Evolutionary conservation across 1,140 invertebrate species (phyloP), one percentile per base, ranked within the genome.

Genomic region (Scaptomyza graminum): DNA sequence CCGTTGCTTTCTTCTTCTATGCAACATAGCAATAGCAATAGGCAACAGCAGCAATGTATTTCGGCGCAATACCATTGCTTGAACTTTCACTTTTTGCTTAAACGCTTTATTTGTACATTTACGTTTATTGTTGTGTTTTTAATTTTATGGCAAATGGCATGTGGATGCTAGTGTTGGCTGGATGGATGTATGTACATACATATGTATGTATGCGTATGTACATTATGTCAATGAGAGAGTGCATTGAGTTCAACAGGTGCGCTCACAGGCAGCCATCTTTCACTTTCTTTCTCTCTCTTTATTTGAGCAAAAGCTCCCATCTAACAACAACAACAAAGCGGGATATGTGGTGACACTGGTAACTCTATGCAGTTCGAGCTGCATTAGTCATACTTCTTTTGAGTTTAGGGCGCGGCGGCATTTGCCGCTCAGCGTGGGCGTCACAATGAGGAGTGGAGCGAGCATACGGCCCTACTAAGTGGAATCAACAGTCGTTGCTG

Each of bases 81-180:
- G 82, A 87, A 87, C 82, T 87, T 87, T 87, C 82, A 87, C 82
- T 87, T 87, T 85, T 82, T 70, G 49, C 49, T 61, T 66, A 83
- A 83, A 78, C 65, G 74, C 64, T 77, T 82, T 82, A 54, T 72
- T 60, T 77, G 54, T 64, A 64, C 74, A 60, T 74, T 76, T 73
- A 72, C 28, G 72, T 78, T 43, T 77, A 55, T 61, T 74, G 57
- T 65, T 68, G 60, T 61, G 60, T 61, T 54, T 72, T 67, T 9
- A 31, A 59, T 61, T 72, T 67, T 55, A 54, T 72, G 49, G 37
- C 54, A 71, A 71, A 71, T 66, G 54, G 34, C 51, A 56, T 28
- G 37, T 54, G 25, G 11, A 63, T 13, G 62, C 22, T 56, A n/a
- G n/a, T 44, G 1, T 41, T 41, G 2, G 8, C 8, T 37, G 11